These are phyloP conservation scores for Cyaniris semiargus DNA, from an alignment of 2,888 invertebrate genomes.

Conservation along the genomic window DNA sequence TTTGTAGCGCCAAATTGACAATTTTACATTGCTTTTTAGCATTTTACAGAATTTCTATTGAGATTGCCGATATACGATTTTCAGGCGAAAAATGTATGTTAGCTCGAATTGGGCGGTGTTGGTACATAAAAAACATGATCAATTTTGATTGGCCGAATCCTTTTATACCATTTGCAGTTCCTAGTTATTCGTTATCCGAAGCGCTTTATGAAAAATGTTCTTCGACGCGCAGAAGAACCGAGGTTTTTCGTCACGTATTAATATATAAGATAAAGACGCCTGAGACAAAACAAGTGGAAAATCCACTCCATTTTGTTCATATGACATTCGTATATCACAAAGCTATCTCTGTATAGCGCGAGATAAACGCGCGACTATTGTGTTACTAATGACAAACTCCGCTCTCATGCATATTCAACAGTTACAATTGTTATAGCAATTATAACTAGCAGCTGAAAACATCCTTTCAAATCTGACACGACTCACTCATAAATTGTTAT, in stretches of 20 bases:
- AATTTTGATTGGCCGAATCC: neutral
- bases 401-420: slow-evolving; percentile 74
- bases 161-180: neutral
- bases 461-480: slow-evolving; percentile 47
- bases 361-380: slow-evolving; percentile 54
- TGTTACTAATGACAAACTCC: slow-evolving; percentile 69
- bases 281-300: slow-evolving; percentile 22
- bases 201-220: neutral
- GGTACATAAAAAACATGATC: neutral
- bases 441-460: slow-evolving; percentile 58
- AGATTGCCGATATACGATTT: neutral
- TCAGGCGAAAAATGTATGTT: neutral
- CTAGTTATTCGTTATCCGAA: neutral
- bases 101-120: neutral
- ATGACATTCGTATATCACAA: slow-evolving; percentile 18
- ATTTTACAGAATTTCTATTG: neutral
- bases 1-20: neutral
- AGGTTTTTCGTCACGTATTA: neutral
- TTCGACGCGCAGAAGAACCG: neutral
- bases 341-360: slow-evolving; percentile 3
- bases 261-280: slow-evolving; percentile 7
- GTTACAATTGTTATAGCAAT: slow-evolving; percentile 66
- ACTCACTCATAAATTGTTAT: slow-evolving; percentile 10
- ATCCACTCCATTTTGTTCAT: slow-evolving; percentile 6
- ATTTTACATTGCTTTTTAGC: neutral